Conservation (phyloP, 1,140 invertebrate genomes). For the Plutomurus gul region DNA sequence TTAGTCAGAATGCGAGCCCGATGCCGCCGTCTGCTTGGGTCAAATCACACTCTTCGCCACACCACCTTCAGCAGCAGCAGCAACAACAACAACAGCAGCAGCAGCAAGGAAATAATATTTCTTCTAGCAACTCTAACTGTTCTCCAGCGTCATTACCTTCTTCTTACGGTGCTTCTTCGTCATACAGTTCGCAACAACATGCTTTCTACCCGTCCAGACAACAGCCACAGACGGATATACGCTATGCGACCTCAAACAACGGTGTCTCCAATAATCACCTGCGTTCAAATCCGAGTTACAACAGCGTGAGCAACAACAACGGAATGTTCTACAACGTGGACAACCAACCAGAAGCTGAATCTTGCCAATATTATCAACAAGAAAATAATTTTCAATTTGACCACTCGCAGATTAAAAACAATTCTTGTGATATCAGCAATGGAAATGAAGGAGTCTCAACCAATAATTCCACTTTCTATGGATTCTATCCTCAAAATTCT, state of each 20-base stretch:
- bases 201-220: background rate
- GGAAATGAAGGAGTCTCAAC: constrained; percentile 3
- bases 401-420: constrained; percentile 5
- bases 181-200: background rate
- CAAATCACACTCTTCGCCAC: constrained; percentile 31
- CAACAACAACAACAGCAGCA: background rate
- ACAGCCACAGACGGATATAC: background rate
- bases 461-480: constrained; percentile 6
- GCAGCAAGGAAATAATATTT: constrained; percentile 21
- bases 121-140: constrained; percentile 6
- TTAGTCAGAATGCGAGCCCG: constrained; percentile 31
- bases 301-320: background rate
- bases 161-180: constrained; percentile 27
- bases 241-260: background rate
- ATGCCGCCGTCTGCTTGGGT: constrained; percentile 45
- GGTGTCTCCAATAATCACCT: background rate
- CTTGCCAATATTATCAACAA: constrained; percentile 32
- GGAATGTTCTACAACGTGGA: constrained; percentile 7
- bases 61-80: constrained; percentile 8
- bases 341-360: background rate
- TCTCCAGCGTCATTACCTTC: background rate
- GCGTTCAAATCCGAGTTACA: constrained; percentile 19
- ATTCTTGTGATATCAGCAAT: constrained; percentile 12
- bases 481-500: constrained; percentile 27
- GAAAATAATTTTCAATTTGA: constrained; percentile 27